Conservation (phyloP, 1,140 invertebrate genomes). For the Macrotrachela quadricornifera region DNA sequence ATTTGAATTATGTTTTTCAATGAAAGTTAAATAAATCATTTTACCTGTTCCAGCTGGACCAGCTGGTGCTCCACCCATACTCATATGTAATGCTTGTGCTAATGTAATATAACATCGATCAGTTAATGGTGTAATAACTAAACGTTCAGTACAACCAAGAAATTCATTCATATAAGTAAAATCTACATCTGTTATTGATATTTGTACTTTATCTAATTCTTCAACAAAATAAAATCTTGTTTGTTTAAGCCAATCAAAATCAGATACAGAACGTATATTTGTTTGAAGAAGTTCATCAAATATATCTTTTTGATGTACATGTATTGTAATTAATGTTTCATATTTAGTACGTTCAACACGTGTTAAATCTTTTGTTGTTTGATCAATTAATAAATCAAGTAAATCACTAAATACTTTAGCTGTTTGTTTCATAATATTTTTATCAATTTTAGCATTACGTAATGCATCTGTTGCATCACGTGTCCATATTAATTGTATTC, state of each 20-base stretch:
- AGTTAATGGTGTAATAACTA: slow-evolving; percentile 81
- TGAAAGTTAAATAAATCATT: neutral
- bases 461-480: slow-evolving; percentile 68
- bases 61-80: slow-evolving; percentile 66
- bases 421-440: slow-evolving; percentile 81
- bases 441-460: slow-evolving; percentile 63
- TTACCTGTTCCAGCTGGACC: slow-evolving; percentile 70
- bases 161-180: slow-evolving; percentile 93
- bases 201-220: slow-evolving; percentile 69
- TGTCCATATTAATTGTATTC: slow-evolving; percentile 46
- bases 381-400: slow-evolving; percentile 75
- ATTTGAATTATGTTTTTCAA: neutral
- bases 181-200: slow-evolving; percentile 76
- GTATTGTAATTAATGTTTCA: slow-evolving; percentile 85
- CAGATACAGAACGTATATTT: slow-evolving; percentile 40
- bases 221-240: slow-evolving; percentile 88
- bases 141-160: slow-evolving; percentile 73
- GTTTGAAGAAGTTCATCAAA: slow-evolving; percentile 52
- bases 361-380: slow-evolving; percentile 70
- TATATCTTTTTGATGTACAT: slow-evolving; percentile 86
- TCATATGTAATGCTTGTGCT: slow-evolving; percentile 79
- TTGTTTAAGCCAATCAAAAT: slow-evolving; percentile 91
- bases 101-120: slow-evolving; percentile 90
- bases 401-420: slow-evolving; percentile 80
- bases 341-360: slow-evolving; percentile 81